A percentile compares a stretch with the other conserved stretches of the same genome.
These are phyloP conservation scores for Zaprionus capensis DNA, from an alignment of 1,140 invertebrate species.

Conservation along the genomic window DNA sequence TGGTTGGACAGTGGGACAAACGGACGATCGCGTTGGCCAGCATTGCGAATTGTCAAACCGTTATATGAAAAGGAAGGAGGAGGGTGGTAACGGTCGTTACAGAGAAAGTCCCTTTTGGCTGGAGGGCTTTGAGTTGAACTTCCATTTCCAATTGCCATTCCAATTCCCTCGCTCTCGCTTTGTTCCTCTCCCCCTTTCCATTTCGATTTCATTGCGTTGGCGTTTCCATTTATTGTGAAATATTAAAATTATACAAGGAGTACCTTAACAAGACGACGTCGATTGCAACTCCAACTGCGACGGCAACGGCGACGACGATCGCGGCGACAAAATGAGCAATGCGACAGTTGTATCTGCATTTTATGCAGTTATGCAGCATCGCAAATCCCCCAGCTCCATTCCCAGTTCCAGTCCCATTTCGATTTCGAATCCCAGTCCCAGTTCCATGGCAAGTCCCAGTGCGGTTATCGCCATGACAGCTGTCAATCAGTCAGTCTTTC, in stretches of 20 bases:
- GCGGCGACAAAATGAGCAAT: conserved; percentile 72
- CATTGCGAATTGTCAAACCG: conserved; percentile 76
- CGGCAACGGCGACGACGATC: conserved; percentile 2
- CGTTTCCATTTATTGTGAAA: conserved; percentile 77
- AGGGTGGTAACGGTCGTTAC: background rate
- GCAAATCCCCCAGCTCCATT: conserved; percentile 20
- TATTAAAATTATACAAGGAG: conserved; percentile 77
- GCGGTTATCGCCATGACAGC: conserved; percentile 79
- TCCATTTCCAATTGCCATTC: conserved; percentile 13
- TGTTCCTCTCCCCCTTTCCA: background rate
- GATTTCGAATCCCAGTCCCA: conserved; percentile 8
- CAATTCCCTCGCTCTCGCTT: conserved; percentile 9
- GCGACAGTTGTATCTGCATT: conserved; percentile 71
- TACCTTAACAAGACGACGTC: conserved; percentile 43
- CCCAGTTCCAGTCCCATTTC: conserved; percentile 3
- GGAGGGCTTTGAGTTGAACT: conserved; percentile 48
- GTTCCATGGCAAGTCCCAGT: conserved; percentile 54
- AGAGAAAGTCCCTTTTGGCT: conserved; percentile 59
- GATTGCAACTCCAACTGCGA: background rate
- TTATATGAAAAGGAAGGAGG: conserved; percentile 44
- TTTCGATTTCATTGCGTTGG: conserved; percentile 43
- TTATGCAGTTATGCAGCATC: conserved; percentile 52
- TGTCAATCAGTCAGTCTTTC: conserved; percentile 58
- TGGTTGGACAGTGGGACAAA: conserved; percentile 6
- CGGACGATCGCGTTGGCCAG: conserved; percentile 9